Evolutionary conservation across 2,113 vertebrate species (phyloP), one percentile per base, ranked within the genome.

Genomic region (Sakesphorus luctuosus): DNA sequence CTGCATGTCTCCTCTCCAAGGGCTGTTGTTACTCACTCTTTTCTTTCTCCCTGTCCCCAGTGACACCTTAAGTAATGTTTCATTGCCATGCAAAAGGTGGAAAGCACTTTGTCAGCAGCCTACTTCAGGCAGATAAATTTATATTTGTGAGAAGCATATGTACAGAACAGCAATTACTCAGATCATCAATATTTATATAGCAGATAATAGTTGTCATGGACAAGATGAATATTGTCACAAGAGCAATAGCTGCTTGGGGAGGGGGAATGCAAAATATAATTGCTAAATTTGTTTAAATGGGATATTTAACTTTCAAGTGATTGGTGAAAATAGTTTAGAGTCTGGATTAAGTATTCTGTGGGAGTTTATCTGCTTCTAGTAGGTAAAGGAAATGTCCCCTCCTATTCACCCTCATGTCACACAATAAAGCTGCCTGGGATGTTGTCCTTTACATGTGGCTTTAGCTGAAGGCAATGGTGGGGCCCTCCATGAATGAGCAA

Each of bases 121-220:
- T 74, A 49, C 66, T 92, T 93, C 58, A 94, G 67, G 59, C 72
- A 67, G 78, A 94, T 81, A 65, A 87, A 93, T 96, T 84, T 91
- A 13, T 92, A 58, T 91, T 82, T 91, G 52, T 81, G 76, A 95
- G 78, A 69, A 96, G 74, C 84, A 46, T 89, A 90, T 83, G 87
- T 93, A 85, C 89, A 61, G 89, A 96, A 85, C 75, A 85, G 86
- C 81, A 95, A 90, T 95, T 96, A 96, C 91, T 90, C 87, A 96
- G 93, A 93, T 95, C 86, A 97, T 96, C 94, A 96, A 88, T 94
- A 94, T 97, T 96, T 96, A 96, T 96, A 93, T 89, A 95, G 90
- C 89, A 94, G 92, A 92, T 94, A 94, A 94, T 95, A 97, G 82
- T 92, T 76, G 81, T 96, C 85, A 81, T 28, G 90, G 94, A 90